Percentiles rank a stretch among this genome's conserved stretches.
Evolutionary conservation across 2,113 vertebrate species (phyloP).

Genomic region (Thalassoma bifasciatum): DNA sequence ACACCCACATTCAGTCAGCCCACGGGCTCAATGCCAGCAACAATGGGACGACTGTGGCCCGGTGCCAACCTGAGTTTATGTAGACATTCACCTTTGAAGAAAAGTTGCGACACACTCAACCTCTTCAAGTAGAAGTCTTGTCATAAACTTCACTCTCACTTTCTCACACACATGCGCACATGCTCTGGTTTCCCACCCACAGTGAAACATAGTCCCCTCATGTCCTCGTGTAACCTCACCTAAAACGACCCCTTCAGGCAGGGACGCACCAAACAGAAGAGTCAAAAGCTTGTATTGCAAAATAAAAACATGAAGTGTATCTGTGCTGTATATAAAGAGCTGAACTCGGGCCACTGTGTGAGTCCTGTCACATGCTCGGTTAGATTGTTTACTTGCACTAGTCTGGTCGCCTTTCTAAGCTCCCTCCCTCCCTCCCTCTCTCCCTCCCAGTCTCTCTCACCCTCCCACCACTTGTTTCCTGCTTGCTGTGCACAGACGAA

Average conservation of each 20-base stretch:
- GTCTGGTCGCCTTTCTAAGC: constrained; percentile 24
- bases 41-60: background rate
- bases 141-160: background rate
- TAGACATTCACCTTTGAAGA: background rate
- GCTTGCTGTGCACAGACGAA: constrained; percentile 35
- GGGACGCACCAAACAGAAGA: background rate
- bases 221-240: constrained; percentile 22
- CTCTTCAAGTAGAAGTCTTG: too few species aligned
- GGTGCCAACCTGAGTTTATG: constrained; percentile 9
- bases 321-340: background rate
- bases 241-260: background rate
- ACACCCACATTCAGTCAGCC: constrained; percentile 7
- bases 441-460: constrained; percentile 30
- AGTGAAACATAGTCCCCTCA: background rate
- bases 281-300: background rate
- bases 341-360: constrained; percentile 24
- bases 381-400: constrained; percentile 67
- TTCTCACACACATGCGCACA: background rate
- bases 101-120: background rate
- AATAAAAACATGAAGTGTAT: background rate
- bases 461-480: constrained; percentile 56
- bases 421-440: constrained; percentile 26
- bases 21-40: constrained; percentile 4
- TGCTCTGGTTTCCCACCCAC: background rate
- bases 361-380: constrained; percentile 57